Evolutionary conservation across 2,797 vertebrate species (phyloP), one percentile per base, ranked within the genome.

Genomic region (Danio kyathit): DNA sequence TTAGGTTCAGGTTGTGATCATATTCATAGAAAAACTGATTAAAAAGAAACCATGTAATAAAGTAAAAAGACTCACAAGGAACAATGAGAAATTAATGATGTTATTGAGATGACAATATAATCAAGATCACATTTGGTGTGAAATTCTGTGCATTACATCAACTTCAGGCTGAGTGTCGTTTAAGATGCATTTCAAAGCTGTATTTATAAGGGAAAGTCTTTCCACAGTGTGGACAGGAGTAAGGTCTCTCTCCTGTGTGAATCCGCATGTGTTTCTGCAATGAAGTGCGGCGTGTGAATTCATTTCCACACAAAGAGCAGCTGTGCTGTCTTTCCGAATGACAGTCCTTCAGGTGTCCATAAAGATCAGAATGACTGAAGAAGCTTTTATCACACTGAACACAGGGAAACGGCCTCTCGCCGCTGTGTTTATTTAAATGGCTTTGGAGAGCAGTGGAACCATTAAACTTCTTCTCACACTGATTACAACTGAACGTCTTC

Each of bases 161-260:
- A 0, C 17, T 43, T 77, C 44, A 17, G 10, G 0, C 14, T 41
- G 49, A 40, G 43, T 78, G 63, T 9, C 46, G 43, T 29, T 29
- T 29, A 29, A 29, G 29, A 29, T 29, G 29, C 29, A 29, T 29
- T 1, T 29, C 29, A 29, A 29, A 29, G 29, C 29, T 29, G 14
- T 76, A 76, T 54, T 54, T 12, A 46, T 76, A 76, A 7, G 5
- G n/a, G 17, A 66, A 66, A 11, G n/a, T 54, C 49, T 76, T 66
- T 29, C 49, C 74, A 66, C 61, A 76, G 6, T 65, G 12, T 43
- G 61, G 38, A 66, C 74, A 76, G 5, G 38, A 11, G n/a, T 43
- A 76, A 6, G 74, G 61, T 5, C 17, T 66, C 63, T 76, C 74
- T 65, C 63, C 74, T 0, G 74, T 76, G 74, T 76, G 74, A 56